phyloP scores from a whole-genome alignment of 2,888 invertebrate species.

The Nephrotoma flavescens region DNA sequence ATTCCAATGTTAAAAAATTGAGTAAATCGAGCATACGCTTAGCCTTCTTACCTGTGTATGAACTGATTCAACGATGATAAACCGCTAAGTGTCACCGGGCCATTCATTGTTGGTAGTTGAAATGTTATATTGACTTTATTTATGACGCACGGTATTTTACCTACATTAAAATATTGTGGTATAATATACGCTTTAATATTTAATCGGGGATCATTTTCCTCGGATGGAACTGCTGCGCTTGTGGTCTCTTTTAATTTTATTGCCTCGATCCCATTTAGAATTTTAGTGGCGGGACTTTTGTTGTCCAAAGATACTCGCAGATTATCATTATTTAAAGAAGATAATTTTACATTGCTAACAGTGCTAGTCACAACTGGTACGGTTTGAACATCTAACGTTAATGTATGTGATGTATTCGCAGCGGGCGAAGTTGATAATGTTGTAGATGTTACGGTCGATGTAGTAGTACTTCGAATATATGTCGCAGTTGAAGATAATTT shows the following conservation, averaged over 20 bases:
- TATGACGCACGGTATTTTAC: not conserved
- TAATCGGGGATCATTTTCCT: not conserved
- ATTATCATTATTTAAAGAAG: not conserved
- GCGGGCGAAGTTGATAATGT: not conserved
- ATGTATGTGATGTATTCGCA: not conserved
- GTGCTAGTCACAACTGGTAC: not conserved
- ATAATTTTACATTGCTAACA: not conserved
- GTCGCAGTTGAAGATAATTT: not conserved
- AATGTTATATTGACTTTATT: not conserved
- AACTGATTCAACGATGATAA: not conserved
- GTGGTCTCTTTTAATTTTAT: not conserved
- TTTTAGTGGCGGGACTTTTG: not conserved
- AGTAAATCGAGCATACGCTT: not conserved
- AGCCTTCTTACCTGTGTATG: not conserved
- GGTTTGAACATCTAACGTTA: not conserved
- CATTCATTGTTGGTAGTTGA: not conserved
- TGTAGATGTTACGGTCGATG: not conserved
- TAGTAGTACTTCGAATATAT: not conserved
- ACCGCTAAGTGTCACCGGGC: not conserved
- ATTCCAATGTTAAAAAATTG: not conserved
- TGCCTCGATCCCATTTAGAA: not conserved
- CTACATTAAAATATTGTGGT: not conserved
- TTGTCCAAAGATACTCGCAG: not conserved
- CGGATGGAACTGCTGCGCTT: not conserved
- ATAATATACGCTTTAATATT: not conserved